Evolutionary conservation across 1,140 invertebrate genomes (phyloP).

Genomic region (Dinoponera quadriceps): DNA sequence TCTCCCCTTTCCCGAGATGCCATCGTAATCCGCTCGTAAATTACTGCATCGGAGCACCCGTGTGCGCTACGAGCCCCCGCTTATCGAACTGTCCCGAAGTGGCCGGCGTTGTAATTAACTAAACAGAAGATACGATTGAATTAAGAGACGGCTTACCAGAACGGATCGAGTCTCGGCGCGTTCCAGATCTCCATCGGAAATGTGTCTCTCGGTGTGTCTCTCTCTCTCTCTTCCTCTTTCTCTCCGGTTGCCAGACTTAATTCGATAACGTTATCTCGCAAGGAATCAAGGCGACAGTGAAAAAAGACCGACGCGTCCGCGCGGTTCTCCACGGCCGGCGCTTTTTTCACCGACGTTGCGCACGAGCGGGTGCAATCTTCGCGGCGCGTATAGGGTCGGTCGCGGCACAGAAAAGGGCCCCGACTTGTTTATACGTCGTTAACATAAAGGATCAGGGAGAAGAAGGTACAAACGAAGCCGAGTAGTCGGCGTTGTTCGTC

Average conservation of each 20-base stretch:
- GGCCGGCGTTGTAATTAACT: background rate
- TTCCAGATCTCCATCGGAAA: no score
- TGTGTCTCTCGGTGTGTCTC: no score
- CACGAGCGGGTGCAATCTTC: slow-evolving; percentile 22
- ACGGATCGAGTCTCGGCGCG: no score
- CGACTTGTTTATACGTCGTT: slow-evolving; percentile 45
- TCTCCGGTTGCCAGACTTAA: background rate
- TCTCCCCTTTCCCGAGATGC: no score
- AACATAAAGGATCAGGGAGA: slow-evolving; percentile 34
- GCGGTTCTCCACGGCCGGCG: background rate
- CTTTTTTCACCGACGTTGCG: slow-evolving; percentile 16
- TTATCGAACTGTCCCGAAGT: background rate
- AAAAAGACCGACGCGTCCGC: no score
- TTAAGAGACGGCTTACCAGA: no score
- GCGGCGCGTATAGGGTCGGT: background rate
- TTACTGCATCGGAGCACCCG: background rate
- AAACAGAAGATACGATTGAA: slow-evolving; percentile 10
- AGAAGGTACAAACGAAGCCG: slow-evolving; percentile 12
- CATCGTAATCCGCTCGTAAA: slow-evolving; percentile 40
- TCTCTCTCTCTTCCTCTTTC: background rate
- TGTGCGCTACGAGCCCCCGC: background rate
- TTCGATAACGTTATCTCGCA: background rate
- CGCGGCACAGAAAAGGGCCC: background rate
- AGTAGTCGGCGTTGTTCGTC: slow-evolving; percentile 64
- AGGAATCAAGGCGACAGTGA: background rate